Evolutionary conservation across 2,888 invertebrate genomes (phyloP), one percentile per base, ranked within the genome.

Genomic region (Agrotis puta): DNA sequence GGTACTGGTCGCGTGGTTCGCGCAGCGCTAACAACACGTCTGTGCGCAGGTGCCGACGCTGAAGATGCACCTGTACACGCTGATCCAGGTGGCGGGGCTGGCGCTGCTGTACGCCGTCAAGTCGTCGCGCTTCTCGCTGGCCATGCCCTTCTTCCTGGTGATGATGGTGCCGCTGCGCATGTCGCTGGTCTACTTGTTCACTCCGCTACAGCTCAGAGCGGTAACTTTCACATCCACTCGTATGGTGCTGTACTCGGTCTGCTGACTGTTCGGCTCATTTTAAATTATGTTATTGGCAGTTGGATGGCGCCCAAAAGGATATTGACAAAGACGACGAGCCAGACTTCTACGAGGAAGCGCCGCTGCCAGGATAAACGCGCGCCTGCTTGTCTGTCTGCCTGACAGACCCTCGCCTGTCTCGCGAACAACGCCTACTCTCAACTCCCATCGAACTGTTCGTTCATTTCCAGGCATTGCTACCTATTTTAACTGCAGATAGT

Each of bases 331-430:
- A 98, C 86, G 98, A 98, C 91, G 99, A 99, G 91, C 98, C 98
- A 13, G 99, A 99, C 94, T 99, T 99, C 96, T 99, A 99, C 93
- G 98, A 98, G 88, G 98, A 99, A 96, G 98, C 99, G 75, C 98
- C 98, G 69, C 96, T 98, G 91, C 98, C 98, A 85, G 98, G 98
- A 85, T 98, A 97, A 77, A 18, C 13, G 18, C 27, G 33, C 33
- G 22, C 39, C 11, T 9, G 27, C 11, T 39, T 9, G 39, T 11
- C 39, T 11, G 9, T 9, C 39, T 39, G 39, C 9, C 39, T 1
- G 39, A 39, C 2, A 6, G 39, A 39, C 39, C 11, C 39, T 1
- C 39, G 39, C 9, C 39, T 39, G 39, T 39, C 39, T 39, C 39
- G 39, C 39, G 39, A 11, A 9, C 39, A 9, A 39, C 39, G 2